Base-by-base conservation (phyloP, 1,140 invertebrate species). In the Zaprionus nigranus region DNA sequence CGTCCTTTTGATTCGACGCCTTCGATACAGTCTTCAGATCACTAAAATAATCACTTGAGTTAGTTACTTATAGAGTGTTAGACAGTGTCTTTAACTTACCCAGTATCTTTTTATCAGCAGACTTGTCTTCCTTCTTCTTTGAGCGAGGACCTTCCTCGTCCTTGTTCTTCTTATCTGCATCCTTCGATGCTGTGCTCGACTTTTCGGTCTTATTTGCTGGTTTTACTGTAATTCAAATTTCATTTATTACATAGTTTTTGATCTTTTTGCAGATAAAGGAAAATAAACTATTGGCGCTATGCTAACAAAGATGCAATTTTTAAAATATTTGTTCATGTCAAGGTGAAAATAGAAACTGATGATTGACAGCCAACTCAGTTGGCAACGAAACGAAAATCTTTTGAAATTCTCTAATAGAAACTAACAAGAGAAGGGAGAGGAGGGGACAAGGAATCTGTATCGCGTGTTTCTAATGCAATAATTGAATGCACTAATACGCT, bases 121-220 rank as follows among this genome's bases (percentile, higher is more conserved):
- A 57, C 65, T 92, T 92, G 1, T 91, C 91, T 62, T 92, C 91
- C 63, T 91, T 86, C 60, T 91, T 92, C 73, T 92, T 92, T 13
- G 74, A 73, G 11, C 90, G 83, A 26, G 67, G n/a, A 7, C 65
- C 46, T 1, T 88, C 85, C 4, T 90, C 86, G 12, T 75, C 76
- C 38, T 78, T 78, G 57, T 60, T 82, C 34, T 80, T 91, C 66
- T 82, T 92, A 40, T 92, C 82, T 12, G 73, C 81, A 36, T 81
- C 86, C 34, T 90, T 88, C 7, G 77, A 74, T 38, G 36, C 69
- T 11, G 72, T 26, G 28, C 38, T 46, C 20, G 68, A 68, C 78
- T 90, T 90, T 15, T 86, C 90, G 9, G 40, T 56, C 78, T 91
- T 91, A 54, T 49, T 66, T n/a, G 74, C 66, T 26, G 82, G 84